Evolutionary conservation across 2,113 vertebrate species (phyloP), one percentile per base, ranked within the genome.

Genomic region (Motacilla tschutschensis): DNA sequence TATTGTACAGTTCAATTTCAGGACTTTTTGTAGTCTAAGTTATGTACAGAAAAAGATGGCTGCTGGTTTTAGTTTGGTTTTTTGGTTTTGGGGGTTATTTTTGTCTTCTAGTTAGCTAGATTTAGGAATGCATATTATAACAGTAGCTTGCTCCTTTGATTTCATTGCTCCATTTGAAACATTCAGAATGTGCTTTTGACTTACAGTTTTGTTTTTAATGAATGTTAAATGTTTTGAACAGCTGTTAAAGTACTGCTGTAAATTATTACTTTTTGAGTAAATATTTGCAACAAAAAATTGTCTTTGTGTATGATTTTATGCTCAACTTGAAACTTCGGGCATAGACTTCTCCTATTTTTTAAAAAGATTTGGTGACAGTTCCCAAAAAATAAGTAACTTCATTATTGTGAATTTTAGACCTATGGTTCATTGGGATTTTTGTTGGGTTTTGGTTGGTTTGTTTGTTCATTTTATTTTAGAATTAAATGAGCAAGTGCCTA

Each of bases 181-280:
- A 84, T 92, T 92, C 91, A 96, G 95, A 94, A 96, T 95, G 92
- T 96, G 93, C 88, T 96, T 97, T 94, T 91, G 92, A 95, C 94
- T 88, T 96, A 87, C 19, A 89, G 64, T 90, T 95, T 95, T 94
- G 86, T 96, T 97, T 94, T 93, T 75, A 92, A 89, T 96, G 88
- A 95, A 96, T 95, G 94, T 95, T 97, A 95, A 87, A 84, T 96
- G 96, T 97, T 97, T 96, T 94, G 88, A 95, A 97, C 59, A 92
- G 90, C 93, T 95, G 77, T 95, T 94, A 93, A 96, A 94, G 92
- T 85, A 84, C 90, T 94, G 88, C 93, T 97, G 97, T 97, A 97
- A 93, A 96, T 91, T 96, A 97, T 93, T 96, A 95, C 96, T 96
- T 96, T 97, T 97, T 96, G 85, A 97, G 96, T 97, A 97, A 97